Evolutionary conservation across 2,113 vertebrate species (phyloP).

Genomic region (Talpa occidentalis): DNA sequence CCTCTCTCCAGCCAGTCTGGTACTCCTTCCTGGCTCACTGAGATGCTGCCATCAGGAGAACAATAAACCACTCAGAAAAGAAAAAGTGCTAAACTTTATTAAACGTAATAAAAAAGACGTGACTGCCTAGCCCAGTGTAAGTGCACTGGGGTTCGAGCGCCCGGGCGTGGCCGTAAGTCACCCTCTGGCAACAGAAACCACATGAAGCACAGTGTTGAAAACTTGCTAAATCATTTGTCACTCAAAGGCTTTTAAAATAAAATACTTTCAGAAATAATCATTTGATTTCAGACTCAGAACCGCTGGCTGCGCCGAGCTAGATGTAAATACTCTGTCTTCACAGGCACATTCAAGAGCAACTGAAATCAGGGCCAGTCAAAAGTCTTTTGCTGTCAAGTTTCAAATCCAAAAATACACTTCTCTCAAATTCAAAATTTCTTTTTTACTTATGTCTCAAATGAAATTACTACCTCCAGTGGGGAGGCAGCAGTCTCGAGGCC

Average conservation of each 20-base stretch:
- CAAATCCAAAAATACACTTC: not conserved
- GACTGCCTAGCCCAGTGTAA: slow-evolving; percentile 28
- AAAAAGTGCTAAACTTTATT: slow-evolving; percentile 58
- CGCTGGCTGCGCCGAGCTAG: accelerated
- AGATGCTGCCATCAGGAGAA: not conserved
- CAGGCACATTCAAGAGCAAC: not conserved
- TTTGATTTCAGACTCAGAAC: slow-evolving; percentile 65
- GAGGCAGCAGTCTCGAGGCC: not conserved
- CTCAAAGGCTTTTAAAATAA: slow-evolving; percentile 76
- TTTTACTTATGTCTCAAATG: slow-evolving; percentile 11
- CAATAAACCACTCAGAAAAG: slow-evolving; percentile 52
- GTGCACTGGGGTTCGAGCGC: not conserved
- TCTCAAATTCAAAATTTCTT: slow-evolving; percentile 26
- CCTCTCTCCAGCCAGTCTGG: not conserved
- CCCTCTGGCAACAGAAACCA: slow-evolving; percentile 69
- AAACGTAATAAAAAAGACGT: slow-evolving; percentile 69
- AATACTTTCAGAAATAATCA: slow-evolving; percentile 69
- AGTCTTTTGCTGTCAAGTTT: not conserved
- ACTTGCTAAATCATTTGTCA: slow-evolving; percentile 78
- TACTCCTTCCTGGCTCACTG: not conserved
- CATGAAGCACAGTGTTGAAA: slow-evolving; percentile 71
- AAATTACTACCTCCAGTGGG: not conserved
- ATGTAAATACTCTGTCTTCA: slow-evolving; percentile 56
- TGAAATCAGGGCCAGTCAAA: not conserved
- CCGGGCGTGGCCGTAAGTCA: slow-evolving; percentile 40